Base-by-base conservation (phyloP, 2,797 vertebrate species). In the Arctocebus calabarensis region DNA sequence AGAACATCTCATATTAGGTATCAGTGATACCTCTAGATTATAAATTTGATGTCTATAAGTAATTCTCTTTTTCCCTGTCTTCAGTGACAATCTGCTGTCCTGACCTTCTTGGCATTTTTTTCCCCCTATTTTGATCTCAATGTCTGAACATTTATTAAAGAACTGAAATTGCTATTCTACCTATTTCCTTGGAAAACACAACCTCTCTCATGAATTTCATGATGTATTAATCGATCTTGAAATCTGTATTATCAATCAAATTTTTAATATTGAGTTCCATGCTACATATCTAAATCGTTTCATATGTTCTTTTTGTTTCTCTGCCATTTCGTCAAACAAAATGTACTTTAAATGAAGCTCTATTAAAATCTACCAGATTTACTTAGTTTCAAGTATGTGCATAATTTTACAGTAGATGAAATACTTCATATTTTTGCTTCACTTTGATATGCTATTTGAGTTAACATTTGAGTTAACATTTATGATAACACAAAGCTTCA, bases 111-210 rank as follows among this genome's bases (percentile, higher is more conserved):
- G 32, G 22, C 3, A 16, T 6, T 59, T 73, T 40, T 62, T 5
- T 22, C 27, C 37, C 27, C 48, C 25, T 55, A 55, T 61, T 90
- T 73, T 77, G 25, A 2, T 59, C 29, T 95, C 62, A 79, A 3
- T 88, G 90, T 90, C 88, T 88, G 22, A 92, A 43, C 57, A 82
- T 70, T 74, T 86, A 70, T 59, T 74, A 78, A 84, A 23, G 22
- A 75, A 3, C 1, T 79, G 5, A 94, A 83, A 55, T 75, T 91
- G 3, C 25, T 84, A 64, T 40, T 88, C 45, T 45, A 23, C 27
- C 32, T 55, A 19, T 89, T 88, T 89, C 5, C 27, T 77, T 52
- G 3, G 27, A 84, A 64, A 94, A 17, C 5, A 9, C 23, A 87
- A 37, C 29, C 8, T 1, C 1, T 71, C 4, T 70, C 43, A 73